Evolutionary conservation across 1,140 invertebrate species (phyloP).

Genomic region (Microplitis demolitor): DNA sequence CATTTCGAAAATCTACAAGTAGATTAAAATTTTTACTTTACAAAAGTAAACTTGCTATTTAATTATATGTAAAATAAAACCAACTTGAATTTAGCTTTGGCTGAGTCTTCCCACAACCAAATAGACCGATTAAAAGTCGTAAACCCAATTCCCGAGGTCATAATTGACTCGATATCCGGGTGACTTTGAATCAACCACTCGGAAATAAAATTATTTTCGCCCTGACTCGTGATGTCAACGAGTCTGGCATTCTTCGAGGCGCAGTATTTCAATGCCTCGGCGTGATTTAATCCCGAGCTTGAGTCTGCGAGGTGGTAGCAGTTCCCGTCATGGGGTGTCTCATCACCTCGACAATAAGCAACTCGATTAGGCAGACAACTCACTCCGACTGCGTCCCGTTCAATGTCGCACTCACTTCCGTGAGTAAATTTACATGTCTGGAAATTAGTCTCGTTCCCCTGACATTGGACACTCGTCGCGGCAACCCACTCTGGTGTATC

Average conservation of each 20-base stretch:
- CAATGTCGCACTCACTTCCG: constrained; percentile 45
- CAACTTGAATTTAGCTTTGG: constrained; percentile 50
- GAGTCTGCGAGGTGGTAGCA: constrained; percentile 59
- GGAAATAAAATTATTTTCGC: constrained; percentile 69
- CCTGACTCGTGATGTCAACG: constrained; percentile 62
- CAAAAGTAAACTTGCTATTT: background rate
- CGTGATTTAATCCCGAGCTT: constrained; percentile 54
- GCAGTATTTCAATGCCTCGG: constrained; percentile 60
- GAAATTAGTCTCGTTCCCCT: constrained; percentile 61
- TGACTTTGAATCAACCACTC: constrained; percentile 59
- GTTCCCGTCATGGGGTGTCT: constrained; percentile 56
- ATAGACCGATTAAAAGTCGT: constrained; percentile 54
- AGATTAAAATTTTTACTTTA: background rate
- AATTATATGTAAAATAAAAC: background rate
- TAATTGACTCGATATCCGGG: constrained; percentile 56
- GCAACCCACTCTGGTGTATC: constrained; percentile 50
- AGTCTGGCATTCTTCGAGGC: constrained; percentile 54
- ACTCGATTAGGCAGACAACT: constrained; percentile 57
- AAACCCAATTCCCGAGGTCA: constrained; percentile 65
- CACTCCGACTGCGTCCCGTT: constrained; percentile 58
- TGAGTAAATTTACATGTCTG: constrained; percentile 58
- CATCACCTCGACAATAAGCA: constrained; percentile 59
- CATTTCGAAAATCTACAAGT: constrained; percentile 49
- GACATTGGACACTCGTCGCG: constrained; percentile 56
- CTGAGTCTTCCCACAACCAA: constrained; percentile 65